These are phyloP conservation scores for Noctua fimbriata DNA, from an alignment of 2,888 invertebrate species.

Conservation along the genomic window DNA sequence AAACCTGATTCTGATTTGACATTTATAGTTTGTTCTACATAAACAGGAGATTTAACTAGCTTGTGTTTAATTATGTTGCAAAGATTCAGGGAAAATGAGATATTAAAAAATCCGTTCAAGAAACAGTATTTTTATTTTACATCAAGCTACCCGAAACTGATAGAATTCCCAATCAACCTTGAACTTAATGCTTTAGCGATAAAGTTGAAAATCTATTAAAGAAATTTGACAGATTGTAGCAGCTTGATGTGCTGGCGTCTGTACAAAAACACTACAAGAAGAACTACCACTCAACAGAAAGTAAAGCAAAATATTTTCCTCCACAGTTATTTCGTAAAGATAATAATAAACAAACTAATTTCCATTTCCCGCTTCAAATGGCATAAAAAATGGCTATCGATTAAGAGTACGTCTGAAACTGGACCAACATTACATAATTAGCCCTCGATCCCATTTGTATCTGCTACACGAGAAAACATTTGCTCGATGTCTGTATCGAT, in stretches of 20 bases:
- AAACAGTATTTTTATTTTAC: background rate
- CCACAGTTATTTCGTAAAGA: slow-evolving; percentile 41
- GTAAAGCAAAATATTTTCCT: slow-evolving; percentile 11
- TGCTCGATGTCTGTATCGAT: slow-evolving; percentile 77
- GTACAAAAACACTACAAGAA: background rate
- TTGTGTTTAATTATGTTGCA: slow-evolving; percentile 13
- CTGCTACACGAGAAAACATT: slow-evolving; percentile 77
- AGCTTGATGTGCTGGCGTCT: too few relatives aligned
- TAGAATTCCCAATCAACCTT: too few relatives aligned
- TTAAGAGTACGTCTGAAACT: slow-evolving; percentile 73
- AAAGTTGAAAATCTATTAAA: too few relatives aligned
- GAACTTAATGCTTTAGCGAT: too few relatives aligned
- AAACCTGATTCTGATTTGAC: slow-evolving; percentile 10
- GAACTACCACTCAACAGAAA: background rate
- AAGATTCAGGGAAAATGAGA: background rate
- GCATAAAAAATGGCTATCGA: slow-evolving; percentile 73
- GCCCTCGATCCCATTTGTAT: slow-evolving; percentile 76
- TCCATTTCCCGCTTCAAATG: slow-evolving; percentile 67
- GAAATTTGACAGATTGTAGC: too few relatives aligned
- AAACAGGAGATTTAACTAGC: slow-evolving; percentile 9
- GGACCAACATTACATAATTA: slow-evolving; percentile 78
- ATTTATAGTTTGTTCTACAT: slow-evolving; percentile 32
- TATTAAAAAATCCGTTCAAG: background rate
- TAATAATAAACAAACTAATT: slow-evolving; percentile 53
- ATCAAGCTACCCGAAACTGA: too few relatives aligned